phyloP scores from a whole-genome alignment of 2,797 vertebrate species.

The Pygocentrus nattereri region DNA sequence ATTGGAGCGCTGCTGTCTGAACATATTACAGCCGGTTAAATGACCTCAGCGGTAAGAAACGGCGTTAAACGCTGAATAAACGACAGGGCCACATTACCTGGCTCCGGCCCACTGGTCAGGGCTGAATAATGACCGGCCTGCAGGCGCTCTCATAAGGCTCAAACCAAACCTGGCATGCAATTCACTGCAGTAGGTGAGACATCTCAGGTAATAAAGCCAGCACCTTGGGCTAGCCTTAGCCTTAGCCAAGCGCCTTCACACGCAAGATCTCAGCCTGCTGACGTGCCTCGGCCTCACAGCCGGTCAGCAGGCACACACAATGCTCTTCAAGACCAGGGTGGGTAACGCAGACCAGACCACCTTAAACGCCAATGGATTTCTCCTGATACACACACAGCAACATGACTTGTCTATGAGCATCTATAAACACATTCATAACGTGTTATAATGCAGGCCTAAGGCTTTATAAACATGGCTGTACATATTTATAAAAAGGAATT shows the following conservation, averaged over 20 bases:
- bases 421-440: no score
- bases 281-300: background rate
- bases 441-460: no score
- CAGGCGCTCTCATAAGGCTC: constrained; percentile 57
- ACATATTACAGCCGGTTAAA: background rate
- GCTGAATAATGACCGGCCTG: constrained; percentile 1
- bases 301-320: background rate
- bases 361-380: no score
- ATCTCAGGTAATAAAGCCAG: background rate
- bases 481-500: no score
- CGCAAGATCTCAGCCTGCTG: background rate
- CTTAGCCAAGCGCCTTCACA: background rate
- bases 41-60: no score
- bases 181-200: constrained; percentile 62
- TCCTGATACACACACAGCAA: no score
- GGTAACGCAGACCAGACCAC: no score
- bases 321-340: no score
- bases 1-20: background rate
- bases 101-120: background rate
- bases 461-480: no score
- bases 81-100: background rate
- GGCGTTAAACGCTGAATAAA: no score
- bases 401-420: no score
- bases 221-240: background rate
- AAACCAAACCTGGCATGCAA: constrained; percentile 65